phyloP scores from a whole-genome alignment of 1,140 invertebrate species.

The Steinernema feltiae region DNA sequence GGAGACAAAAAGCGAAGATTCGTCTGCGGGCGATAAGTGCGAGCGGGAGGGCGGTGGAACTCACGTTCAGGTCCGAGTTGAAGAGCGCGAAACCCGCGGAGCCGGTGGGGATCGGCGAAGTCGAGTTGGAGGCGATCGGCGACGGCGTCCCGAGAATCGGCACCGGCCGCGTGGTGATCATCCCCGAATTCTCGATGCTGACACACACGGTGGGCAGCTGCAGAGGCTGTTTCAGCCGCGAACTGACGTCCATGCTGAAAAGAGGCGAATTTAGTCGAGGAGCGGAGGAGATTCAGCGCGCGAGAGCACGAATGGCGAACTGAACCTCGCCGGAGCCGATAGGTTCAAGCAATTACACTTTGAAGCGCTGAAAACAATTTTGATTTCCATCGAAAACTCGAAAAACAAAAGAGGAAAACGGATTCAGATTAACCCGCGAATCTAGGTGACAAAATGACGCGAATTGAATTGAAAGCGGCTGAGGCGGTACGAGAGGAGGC shows the following conservation, averaged over 20 bases:
- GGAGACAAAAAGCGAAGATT: too few relatives aligned
- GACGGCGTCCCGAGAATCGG: not conserved
- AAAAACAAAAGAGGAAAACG: too few relatives aligned
- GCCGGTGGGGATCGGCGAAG: not conserved
- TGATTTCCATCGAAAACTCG: too few relatives aligned
- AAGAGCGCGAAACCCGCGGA: not conserved
- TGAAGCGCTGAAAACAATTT: too few relatives aligned
- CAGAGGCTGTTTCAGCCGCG: not conserved
- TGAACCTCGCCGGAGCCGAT: too few relatives aligned
- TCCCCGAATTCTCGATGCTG: not conserved
- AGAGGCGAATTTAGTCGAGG: not conserved
- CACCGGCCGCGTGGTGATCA: not conserved
- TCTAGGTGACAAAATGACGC: too few relatives aligned
- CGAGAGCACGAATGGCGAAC: not conserved
- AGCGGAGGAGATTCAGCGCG: not conserved
- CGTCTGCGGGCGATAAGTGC: too few relatives aligned
- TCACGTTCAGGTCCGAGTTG: conserved; percentile 3
- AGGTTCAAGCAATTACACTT: too few relatives aligned
- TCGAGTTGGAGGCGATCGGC: not conserved
- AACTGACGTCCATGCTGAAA: not conserved
- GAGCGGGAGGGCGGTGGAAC: too few relatives aligned
- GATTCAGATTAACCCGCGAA: too few relatives aligned
- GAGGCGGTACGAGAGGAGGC: too few relatives aligned
- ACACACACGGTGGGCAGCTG: not conserved
- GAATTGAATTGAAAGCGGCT: too few relatives aligned